Percentiles rank a stretch among this genome's conserved stretches.
phyloP scores from a whole-genome alignment of 2,797 vertebrate genomes.

The Protosalanx chinensis region DNA sequence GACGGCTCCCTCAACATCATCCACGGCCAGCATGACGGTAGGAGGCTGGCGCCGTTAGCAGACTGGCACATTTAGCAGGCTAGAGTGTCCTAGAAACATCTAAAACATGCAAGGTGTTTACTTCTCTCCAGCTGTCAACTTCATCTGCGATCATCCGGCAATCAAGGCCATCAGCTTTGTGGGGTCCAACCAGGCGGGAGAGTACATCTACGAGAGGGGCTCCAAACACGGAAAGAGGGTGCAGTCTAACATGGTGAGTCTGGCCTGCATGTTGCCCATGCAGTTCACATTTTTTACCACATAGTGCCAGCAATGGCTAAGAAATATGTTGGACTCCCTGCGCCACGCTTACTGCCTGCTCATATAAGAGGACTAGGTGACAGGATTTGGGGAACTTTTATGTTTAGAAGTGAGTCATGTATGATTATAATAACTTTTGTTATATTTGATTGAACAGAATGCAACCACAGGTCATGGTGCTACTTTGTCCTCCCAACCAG shows the following conservation, averaged over 20 bases:
- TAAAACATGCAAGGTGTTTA: neutral
- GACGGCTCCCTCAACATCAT: slow-evolving; percentile 94
- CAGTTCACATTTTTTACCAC: slow-evolving; percentile 39
- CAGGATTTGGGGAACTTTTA: slow-evolving; percentile 25
- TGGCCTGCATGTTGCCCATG: slow-evolving; percentile 7
- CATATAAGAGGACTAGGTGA: slow-evolving; percentile 8
- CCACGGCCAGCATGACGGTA: slow-evolving; percentile 91
- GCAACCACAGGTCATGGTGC: slow-evolving; percentile 12
- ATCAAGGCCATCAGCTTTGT: slow-evolving; percentile 98
- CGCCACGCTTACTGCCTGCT: slow-evolving; percentile 1
- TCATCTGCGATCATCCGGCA: slow-evolving; percentile 90
- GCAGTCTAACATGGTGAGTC: slow-evolving; percentile 89
- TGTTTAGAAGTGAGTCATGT: neutral
- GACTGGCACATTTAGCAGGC: too few relatives aligned
- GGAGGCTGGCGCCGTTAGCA: slow-evolving; percentile 19
- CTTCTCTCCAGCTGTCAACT: slow-evolving; percentile 85
- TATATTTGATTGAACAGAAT: neutral
- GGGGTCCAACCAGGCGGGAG: slow-evolving; percentile 94
- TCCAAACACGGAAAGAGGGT: slow-evolving; percentile 93
- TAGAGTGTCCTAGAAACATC: neutral
- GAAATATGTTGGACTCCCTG: slow-evolving; percentile 13
- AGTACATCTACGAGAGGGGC: slow-evolving; percentile 94
- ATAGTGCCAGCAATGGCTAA: slow-evolving; percentile 65
- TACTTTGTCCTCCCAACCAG: too few relatives aligned
- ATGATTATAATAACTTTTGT: neutral